Conservation (phyloP, 2,113 vertebrate genomes). For the zebrafish (Danio rerio) region GRCz12tu NC_133185.1:32021501-32022000, state of each 20-base stretch:
- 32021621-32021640: conserved; percentile 15
- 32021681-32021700: conserved; percentile 3
- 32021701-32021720: neutral
- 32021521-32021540: neutral
- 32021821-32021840: neutral
- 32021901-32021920: neutral
- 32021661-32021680: neutral
- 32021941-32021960: no score
- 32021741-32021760: neutral
- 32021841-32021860: neutral
- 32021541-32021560: conserved; percentile 9
- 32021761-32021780: conserved; percentile 1
- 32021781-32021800: conserved; percentile 21
- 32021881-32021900: neutral
- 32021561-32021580: conserved; percentile 9
- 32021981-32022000: no score
- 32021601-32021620: conserved; percentile 8
- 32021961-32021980: no score
- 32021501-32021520: conserved; percentile 22
- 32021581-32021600: neutral
- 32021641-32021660: neutral
- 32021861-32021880: neutral
- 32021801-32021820: neutral
- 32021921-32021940: neutral
- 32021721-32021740: neutral